These are phyloP conservation scores for Dasyurus viverrinus DNA, from an alignment of 2,113 vertebrate species.

Conservation along the genomic window DNA sequence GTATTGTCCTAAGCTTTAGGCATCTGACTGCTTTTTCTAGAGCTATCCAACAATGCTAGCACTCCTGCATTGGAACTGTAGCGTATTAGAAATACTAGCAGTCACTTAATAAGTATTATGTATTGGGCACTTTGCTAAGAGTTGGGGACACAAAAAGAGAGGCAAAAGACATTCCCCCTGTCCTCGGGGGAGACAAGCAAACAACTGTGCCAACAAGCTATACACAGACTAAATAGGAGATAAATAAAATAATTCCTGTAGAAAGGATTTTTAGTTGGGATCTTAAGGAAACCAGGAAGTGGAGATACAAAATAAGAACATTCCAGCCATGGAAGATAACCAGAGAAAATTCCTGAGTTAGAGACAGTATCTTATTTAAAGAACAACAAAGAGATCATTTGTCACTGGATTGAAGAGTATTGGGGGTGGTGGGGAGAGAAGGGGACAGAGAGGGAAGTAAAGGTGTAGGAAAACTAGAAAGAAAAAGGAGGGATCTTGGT, in stretches of 20 bases:
- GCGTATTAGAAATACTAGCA: conserved; percentile 42
- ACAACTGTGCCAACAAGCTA: neutral
- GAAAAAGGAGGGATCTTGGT: neutral
- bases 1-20: neutral
- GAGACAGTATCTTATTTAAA: neutral
- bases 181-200: neutral
- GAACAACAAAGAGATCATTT: neutral
- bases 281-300: neutral
- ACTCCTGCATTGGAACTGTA: too few relatives aligned
- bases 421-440: too few relatives aligned
- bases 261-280: neutral
- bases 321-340: neutral
- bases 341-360: neutral
- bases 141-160: too few relatives aligned
- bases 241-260: too few relatives aligned
- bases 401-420: neutral
- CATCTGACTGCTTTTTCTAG: neutral
- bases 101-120: neutral
- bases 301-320: neutral
- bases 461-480: neutral
- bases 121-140: too few relatives aligned
- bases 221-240: neutral
- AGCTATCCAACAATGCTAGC: neutral
- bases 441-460: neutral
- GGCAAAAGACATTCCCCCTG: too few relatives aligned